A percentile compares a stretch with the other conserved stretches of the same genome.
Conservation (phyloP, 2,113 vertebrate species). For the Aptenodytes patagonicus region DNA sequence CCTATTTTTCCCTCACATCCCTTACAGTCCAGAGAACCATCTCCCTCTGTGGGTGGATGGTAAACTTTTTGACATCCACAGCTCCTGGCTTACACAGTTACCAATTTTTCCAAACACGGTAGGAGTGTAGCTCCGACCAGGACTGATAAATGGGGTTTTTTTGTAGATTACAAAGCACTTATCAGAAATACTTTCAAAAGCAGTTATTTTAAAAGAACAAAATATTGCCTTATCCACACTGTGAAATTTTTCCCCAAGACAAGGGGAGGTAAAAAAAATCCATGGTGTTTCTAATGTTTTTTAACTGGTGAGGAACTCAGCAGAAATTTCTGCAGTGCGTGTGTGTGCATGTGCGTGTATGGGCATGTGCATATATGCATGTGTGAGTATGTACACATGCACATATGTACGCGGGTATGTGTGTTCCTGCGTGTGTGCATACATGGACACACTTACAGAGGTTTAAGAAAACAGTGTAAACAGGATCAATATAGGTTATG, state of each 20-base stretch:
- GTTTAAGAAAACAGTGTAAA: neutral
- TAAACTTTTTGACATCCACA: neutral
- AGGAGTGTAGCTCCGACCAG: neutral
- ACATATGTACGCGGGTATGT: neutral
- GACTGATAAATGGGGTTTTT: neutral
- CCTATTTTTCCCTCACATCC: neutral
- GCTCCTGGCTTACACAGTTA: neutral
- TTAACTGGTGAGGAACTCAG: neutral
- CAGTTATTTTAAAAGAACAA: neutral
- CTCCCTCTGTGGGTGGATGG: neutral
- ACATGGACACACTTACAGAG: neutral
- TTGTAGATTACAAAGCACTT: neutral
- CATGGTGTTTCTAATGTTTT: neutral
- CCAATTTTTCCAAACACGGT: neutral
- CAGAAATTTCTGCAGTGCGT: neutral
- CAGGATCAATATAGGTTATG: neutral
- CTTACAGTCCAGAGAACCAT: neutral
- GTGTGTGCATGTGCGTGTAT: neutral
- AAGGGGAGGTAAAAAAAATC: neutral
- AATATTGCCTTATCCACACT: neutral
- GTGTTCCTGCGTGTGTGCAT: neutral
- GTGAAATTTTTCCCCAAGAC: neutral
- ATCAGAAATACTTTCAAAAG: neutral
- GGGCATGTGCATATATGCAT: too few species aligned
- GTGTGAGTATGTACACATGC: neutral